These are phyloP conservation scores for Apocheima hispidaria DNA, from an alignment of 2,888 invertebrate species.

Conservation along the genomic window DNA sequence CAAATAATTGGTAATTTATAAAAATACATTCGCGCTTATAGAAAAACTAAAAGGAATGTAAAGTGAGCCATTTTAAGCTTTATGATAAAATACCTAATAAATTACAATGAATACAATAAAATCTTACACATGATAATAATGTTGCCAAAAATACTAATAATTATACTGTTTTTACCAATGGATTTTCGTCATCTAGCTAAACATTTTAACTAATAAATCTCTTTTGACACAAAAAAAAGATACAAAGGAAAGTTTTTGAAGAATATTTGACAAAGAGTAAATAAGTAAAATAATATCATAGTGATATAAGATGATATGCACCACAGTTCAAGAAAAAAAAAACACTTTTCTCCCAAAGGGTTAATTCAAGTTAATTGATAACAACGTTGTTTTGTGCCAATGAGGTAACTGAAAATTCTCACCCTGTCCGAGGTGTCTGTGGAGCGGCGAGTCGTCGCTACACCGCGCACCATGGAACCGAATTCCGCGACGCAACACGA, in stretches of 20 bases:
- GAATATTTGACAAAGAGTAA: background rate
- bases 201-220: background rate
- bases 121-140: constrained; percentile 5
- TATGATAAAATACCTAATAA: background rate
- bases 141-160: constrained; percentile 3
- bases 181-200: background rate
- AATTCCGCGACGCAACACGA: background rate
- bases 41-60: constrained; percentile 22
- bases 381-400: too few species aligned
- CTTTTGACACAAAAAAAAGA: background rate
- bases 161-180: background rate
- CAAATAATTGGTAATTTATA: background rate
- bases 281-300: constrained; percentile 39
- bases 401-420: too few species aligned
- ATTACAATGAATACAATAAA: constrained; percentile 4
- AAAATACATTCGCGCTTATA: background rate
- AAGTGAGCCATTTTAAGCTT: constrained; percentile 21
- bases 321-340: constrained; percentile 17
- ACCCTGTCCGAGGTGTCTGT: too few species aligned
- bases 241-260: background rate
- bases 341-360: background rate
- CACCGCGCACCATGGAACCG: too few species aligned
- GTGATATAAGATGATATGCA: constrained; percentile 47
- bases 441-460: too few species aligned
- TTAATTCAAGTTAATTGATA: background rate